These are phyloP conservation scores for Drosophila formosana DNA, from an alignment of 2,888 invertebrate genomes.

Conservation along the genomic window DNA sequence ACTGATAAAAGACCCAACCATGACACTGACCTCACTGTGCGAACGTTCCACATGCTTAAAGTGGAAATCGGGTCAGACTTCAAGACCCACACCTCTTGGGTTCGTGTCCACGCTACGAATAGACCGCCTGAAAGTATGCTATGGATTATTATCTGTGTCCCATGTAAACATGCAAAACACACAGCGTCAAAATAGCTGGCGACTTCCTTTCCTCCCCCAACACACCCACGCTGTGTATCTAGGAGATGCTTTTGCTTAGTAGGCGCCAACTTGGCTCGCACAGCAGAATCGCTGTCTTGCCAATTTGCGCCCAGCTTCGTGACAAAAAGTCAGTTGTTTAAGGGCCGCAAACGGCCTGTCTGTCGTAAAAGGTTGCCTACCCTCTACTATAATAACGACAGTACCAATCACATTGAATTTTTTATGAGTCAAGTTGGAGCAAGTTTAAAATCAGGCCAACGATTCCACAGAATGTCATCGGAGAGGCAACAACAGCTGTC, in stretches of 20 bases:
- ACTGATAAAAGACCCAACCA: slow-evolving; percentile 53
- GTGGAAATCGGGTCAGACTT: slow-evolving; percentile 20
- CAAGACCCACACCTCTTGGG: slow-evolving; percentile 18
- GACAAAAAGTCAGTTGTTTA: slow-evolving; percentile 2
- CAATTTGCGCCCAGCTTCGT: slow-evolving; percentile 5
- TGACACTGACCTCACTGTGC: slow-evolving; percentile 64
- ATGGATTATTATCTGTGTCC: slow-evolving; percentile 10
- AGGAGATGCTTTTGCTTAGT: slow-evolving; percentile 8
- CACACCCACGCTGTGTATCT: slow-evolving; percentile 1
- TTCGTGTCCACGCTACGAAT: slow-evolving; percentile 23
- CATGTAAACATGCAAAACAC: slow-evolving; percentile 10
- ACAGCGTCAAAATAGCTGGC: slow-evolving; percentile 1
- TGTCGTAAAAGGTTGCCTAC: neutral
- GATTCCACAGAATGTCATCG: slow-evolving; percentile 26
- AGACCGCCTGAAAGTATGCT: slow-evolving; percentile 51
- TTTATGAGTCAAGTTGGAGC: slow-evolving; percentile 32
- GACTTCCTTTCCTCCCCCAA: neutral
- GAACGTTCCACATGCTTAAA: slow-evolving; percentile 24
- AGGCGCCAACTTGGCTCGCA: slow-evolving; percentile 15
- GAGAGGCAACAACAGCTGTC: slow-evolving; percentile 60
- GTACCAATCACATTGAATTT: slow-evolving; percentile 21
- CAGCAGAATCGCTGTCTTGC: slow-evolving; percentile 1
- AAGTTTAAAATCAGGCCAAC: slow-evolving; percentile 41
- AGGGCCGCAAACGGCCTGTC: neutral
- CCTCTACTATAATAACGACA: neutral